Percentiles rank a stretch among this genome's conserved stretches.
Conservation (phyloP, 53 echinoderm and acorn worm species). For the Apostichopus leukothele region DNA sequence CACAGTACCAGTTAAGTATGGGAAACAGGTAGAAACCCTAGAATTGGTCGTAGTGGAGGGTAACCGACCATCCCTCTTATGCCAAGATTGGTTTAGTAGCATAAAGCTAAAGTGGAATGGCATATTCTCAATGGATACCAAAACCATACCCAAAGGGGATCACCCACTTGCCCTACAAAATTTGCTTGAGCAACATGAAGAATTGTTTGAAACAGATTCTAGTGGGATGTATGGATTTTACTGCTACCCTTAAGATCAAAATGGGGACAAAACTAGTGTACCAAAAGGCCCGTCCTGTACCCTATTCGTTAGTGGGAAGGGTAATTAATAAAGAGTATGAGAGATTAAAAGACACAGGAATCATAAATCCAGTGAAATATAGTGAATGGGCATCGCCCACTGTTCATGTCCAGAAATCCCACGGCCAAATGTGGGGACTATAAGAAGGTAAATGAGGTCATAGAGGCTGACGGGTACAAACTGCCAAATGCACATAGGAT, state of each 20-base stretch:
- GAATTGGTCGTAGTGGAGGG: conserved; percentile 53
- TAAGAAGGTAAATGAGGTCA: conserved; percentile 41
- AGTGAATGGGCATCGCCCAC: conserved; percentile 53
- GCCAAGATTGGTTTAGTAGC: conserved; percentile 49
- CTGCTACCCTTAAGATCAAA: conserved; percentile 34
- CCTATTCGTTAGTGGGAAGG: conserved; percentile 42
- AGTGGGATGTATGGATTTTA: conserved; percentile 44
- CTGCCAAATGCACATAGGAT: conserved; percentile 42
- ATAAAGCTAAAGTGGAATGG: conserved; percentile 54
- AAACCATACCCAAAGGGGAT: conserved; percentile 24
- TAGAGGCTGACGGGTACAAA: conserved; percentile 49
- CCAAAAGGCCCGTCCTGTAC: conserved; percentile 37
- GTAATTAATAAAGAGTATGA: conserved; percentile 56
- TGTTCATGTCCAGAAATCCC: conserved; percentile 42
- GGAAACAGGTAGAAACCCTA: conserved; percentile 32
- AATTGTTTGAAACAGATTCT: conserved; percentile 44
- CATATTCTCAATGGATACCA: conserved; percentile 27
- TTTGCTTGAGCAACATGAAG: conserved; percentile 41
- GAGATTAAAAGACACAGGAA: conserved; percentile 33
- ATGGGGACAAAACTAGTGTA: neutral
- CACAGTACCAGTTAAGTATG: conserved; percentile 46
- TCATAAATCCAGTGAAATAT: conserved; percentile 41
- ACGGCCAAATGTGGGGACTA: conserved; percentile 46
- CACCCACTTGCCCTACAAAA: conserved; percentile 26
- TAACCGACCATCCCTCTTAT: conserved; percentile 50